These are phyloP conservation scores for Trisateles emortualis DNA, from an alignment of 2,888 invertebrate genomes.

Conservation along the genomic window DNA sequence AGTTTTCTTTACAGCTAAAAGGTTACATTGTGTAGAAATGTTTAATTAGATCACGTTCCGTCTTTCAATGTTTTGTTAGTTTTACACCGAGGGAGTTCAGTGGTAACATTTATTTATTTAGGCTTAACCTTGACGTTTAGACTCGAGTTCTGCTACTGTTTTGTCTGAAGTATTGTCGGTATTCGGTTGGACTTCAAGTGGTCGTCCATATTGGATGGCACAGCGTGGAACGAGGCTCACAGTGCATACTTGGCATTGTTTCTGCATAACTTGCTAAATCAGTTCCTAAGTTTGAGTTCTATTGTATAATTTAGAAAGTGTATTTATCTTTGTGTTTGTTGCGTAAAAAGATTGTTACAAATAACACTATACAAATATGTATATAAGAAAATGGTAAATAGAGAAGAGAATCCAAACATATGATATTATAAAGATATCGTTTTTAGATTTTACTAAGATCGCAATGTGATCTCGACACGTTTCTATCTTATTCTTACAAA, in stretches of 20 bases:
- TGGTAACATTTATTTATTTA: neutral
- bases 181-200: constrained; percentile 40
- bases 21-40: constrained; percentile 37
- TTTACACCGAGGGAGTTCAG: too few relatives aligned
- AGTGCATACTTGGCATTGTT: constrained; percentile 40
- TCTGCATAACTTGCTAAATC: constrained; percentile 30
- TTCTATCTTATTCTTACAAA: too few relatives aligned
- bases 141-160: neutral
- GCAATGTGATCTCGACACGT: too few relatives aligned
- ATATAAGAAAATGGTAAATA: constrained; percentile 5
- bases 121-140: constrained; percentile 11
- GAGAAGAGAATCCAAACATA: constrained; percentile 8
- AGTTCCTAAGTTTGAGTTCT: constrained; percentile 3
- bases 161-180: constrained; percentile 33
- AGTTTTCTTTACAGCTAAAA: constrained; percentile 49
- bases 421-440: too few relatives aligned
- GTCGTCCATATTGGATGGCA: constrained; percentile 28
- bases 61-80: too few relatives aligned
- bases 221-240: constrained; percentile 15
- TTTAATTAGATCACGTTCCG: too few relatives aligned
- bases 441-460: too few relatives aligned
- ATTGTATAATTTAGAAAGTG: neutral
- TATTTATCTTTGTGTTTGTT: neutral
- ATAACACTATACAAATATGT: constrained; percentile 1
- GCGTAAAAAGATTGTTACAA: neutral